These are phyloP conservation scores for Salarias fasciatus DNA, from an alignment of 2,797 vertebrate genomes.

Conservation along the genomic window DNA sequence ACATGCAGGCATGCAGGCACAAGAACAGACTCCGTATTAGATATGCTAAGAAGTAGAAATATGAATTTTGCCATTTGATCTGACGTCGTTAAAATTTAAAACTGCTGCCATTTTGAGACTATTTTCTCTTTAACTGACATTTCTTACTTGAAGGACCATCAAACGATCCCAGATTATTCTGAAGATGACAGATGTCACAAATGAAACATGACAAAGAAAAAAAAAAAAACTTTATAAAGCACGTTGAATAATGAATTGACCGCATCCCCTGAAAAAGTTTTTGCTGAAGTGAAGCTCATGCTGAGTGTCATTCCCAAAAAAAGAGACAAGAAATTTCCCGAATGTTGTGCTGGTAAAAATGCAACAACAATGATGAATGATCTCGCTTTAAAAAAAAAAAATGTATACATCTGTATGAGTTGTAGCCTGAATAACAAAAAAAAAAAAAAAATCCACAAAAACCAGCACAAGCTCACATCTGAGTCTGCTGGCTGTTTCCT, in stretches of 20 bases:
- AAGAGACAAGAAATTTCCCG: background rate
- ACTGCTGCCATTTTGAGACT: conserved; percentile 57
- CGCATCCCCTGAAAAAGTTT: conserved; percentile 26
- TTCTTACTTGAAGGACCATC: conserved; percentile 49
- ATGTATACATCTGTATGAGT: too few species aligned
- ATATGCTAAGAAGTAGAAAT: conserved; percentile 57
- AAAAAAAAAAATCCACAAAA: background rate
- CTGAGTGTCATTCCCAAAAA: conserved; percentile 5
- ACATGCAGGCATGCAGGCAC: conserved; percentile 19
- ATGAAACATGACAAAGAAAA: conserved; percentile 69
- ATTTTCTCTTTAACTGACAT: conserved; percentile 65
- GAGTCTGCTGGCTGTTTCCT: background rate
- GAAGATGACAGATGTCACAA: conserved; percentile 59
- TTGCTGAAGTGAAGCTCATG: conserved; percentile 14
- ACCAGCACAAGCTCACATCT: background rate
- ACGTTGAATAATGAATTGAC: conserved; percentile 60
- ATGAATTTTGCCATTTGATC: conserved; percentile 76
- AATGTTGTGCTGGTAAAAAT: background rate
- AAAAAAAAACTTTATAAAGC: conserved; percentile 32
- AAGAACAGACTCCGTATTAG: conserved; percentile 31
- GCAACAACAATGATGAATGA: background rate
- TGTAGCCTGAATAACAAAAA: background rate
- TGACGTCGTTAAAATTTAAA: conserved; percentile 53
- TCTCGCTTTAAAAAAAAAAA: background rate
- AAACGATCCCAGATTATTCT: conserved; percentile 49